These are phyloP conservation scores for Nomada flava DNA, from an alignment of 2,888 invertebrate genomes.

Conservation along the genomic window DNA sequence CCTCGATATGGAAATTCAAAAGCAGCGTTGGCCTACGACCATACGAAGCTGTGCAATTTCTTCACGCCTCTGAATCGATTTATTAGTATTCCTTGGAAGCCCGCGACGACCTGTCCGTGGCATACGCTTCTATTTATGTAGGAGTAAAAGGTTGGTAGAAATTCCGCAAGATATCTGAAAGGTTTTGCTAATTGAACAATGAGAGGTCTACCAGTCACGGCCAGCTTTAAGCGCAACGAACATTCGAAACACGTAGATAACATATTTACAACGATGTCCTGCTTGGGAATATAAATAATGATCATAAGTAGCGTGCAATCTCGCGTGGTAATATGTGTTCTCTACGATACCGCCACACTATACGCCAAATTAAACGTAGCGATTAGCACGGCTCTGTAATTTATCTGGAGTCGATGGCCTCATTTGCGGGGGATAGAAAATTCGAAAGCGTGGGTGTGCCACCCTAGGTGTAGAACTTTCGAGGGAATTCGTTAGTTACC, in stretches of 20 bases:
- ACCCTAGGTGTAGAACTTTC: not conserved
- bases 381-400: constrained; percentile 25
- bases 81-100: constrained; percentile 1
- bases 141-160: too few species aligned
- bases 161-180: too few species aligned
- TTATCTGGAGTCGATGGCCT: constrained; percentile 6
- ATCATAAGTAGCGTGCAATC: constrained; percentile 34
- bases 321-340: constrained; percentile 6
- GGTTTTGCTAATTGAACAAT: too few species aligned
- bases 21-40: not conserved
- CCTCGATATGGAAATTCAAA: constrained; percentile 6
- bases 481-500: not conserved
- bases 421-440: not conserved
- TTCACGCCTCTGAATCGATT: not conserved
- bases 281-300: not conserved
- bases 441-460: not conserved
- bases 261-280: not conserved
- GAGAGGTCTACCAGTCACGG: too few species aligned
- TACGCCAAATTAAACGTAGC: constrained; percentile 1
- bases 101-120: not conserved
- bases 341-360: not conserved
- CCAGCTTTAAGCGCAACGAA: too few species aligned
- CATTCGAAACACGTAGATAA: not conserved
- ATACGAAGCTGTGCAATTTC: not conserved
- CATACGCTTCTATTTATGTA: not conserved